Conservation (phyloP, 2,888 invertebrate genomes). For the Rotaria socialis region DNA sequence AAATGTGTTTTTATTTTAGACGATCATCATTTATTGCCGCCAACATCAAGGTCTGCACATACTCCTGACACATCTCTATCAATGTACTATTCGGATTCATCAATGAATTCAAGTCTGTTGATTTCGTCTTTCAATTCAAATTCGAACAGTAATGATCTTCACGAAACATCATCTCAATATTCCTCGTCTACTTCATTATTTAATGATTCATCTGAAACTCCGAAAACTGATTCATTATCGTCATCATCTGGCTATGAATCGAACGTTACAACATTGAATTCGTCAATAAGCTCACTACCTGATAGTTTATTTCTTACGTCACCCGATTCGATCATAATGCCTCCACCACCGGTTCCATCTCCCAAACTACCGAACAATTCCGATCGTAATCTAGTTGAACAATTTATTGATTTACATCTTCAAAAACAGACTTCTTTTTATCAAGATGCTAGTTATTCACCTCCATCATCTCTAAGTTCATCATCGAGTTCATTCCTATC, state of each 20-base stretch:
- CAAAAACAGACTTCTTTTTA: not conserved
- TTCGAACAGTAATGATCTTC: not conserved
- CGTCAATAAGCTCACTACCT: not conserved
- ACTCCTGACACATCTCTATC: not conserved
- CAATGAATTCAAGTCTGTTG: not conserved
- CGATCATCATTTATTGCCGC: not conserved
- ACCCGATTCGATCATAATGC: not conserved
- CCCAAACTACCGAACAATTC: not conserved
- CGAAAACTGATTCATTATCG: not conserved
- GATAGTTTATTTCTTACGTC: constrained; percentile 16
- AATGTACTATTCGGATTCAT: not conserved
- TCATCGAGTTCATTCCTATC: constrained; percentile 15
- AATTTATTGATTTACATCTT: not conserved
- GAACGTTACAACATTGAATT: not conserved
- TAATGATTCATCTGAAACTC: not conserved
- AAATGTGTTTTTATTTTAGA: not conserved
- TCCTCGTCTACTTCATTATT: not conserved
- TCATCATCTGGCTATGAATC: not conserved
- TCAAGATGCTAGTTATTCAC: not conserved
- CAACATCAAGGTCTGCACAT: not conserved
- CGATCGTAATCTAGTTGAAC: not conserved
- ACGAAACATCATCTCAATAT: not conserved
- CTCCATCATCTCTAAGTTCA: constrained; percentile 12
- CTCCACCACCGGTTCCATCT: not conserved
- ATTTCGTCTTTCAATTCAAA: not conserved